Conservation (phyloP, 1,140 invertebrate species). For the Drosophila willistoni region DNA sequence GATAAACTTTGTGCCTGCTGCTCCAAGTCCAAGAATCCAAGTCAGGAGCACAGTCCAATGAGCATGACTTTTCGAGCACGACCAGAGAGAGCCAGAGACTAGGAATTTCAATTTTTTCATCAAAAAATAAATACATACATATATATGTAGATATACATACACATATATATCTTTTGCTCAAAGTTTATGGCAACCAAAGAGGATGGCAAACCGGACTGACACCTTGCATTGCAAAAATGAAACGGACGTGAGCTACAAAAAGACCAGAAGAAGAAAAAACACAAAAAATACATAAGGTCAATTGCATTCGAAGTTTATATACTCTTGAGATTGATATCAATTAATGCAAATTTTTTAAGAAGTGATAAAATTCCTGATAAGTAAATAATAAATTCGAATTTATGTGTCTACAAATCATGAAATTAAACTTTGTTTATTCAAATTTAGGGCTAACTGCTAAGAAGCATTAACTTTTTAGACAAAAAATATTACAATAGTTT, state of each 20-base stretch:
- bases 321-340: neutral
- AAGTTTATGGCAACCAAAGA: conserved; percentile 50
- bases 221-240: conserved; percentile 53
- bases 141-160: conserved; percentile 37
- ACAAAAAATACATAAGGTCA: neutral
- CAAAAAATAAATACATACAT: conserved; percentile 21
- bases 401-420: too few relatives aligned
- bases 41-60: conserved; percentile 55
- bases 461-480: too few relatives aligned
- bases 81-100: conserved; percentile 29
- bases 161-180: conserved; percentile 38
- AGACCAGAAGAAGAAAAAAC: neutral
- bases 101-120: conserved; percentile 51
- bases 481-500: too few relatives aligned
- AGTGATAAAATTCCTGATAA: too few relatives aligned
- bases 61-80: conserved; percentile 52
- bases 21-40: conserved; percentile 5
- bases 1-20: conserved; percentile 60
- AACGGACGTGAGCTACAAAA: conserved; percentile 57
- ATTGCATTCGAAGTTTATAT: neutral
- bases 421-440: too few relatives aligned
- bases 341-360: too few relatives aligned
- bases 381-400: too few relatives aligned
- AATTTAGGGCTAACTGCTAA: too few relatives aligned
- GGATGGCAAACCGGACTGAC: conserved; percentile 36